These are phyloP conservation scores for Amphiduros pacificus DNA, from an alignment of 2,888 invertebrate genomes.

Conservation along the genomic window DNA sequence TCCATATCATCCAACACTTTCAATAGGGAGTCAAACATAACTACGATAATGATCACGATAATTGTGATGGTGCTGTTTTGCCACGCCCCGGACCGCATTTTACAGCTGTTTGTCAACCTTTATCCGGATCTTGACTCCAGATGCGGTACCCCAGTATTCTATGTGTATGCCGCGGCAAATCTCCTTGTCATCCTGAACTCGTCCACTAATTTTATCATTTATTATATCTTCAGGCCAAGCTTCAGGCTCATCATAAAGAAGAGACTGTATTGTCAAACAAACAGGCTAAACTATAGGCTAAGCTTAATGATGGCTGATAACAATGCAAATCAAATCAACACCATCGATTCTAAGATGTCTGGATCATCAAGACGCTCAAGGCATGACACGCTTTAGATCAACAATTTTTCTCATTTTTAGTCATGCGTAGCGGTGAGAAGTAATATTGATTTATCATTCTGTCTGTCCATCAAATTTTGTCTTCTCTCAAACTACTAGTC, in stretches of 20 bases:
- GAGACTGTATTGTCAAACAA: background rate
- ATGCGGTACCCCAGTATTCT: background rate
- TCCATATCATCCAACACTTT: background rate
- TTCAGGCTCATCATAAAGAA: slow-evolving; percentile 2
- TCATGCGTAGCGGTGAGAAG: no score
- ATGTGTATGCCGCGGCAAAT: background rate
- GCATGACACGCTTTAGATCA: no score
- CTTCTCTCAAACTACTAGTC: no score
- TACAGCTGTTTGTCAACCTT: no score
- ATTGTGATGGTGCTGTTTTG: slow-evolving; percentile 1
- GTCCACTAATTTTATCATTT: slow-evolving; percentile 12
- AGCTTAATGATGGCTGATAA: no score
- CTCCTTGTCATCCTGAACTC: slow-evolving; percentile 9
- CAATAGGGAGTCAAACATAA: background rate
- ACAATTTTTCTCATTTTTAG: no score
- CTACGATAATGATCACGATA: slow-evolving; percentile 1
- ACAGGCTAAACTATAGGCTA: background rate
- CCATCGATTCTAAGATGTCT: no score
- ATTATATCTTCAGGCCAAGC: slow-evolving; percentile 10
- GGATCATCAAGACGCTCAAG: no score
- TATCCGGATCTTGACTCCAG: no score
- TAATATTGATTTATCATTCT: no score
- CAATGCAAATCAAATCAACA: no score
- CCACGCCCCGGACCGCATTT: slow-evolving; percentile 1
- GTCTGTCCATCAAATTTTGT: no score